Conservation (phyloP, 2,797 vertebrate genomes). For the Pangasius larnaudii region DNA sequence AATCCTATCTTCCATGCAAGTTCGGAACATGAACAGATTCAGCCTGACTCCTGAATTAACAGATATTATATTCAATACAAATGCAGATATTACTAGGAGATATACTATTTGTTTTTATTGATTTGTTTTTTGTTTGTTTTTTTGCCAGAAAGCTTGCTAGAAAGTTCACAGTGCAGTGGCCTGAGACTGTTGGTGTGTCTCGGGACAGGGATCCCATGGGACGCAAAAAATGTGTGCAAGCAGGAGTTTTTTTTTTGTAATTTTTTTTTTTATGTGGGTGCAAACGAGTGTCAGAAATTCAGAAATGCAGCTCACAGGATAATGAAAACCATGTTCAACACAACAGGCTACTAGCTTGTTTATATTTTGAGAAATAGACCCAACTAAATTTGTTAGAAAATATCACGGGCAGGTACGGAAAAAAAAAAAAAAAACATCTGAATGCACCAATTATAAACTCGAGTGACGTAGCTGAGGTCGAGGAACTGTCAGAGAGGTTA, state of each 20-base stretch:
- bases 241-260: not conserved
- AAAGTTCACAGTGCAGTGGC: not conserved
- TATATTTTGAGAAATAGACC: not conserved
- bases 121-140: too few species aligned
- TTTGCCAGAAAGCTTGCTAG: not conserved
- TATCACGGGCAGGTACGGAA: not conserved
- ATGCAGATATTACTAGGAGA: not conserved
- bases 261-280: not conserved
- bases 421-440: not conserved
- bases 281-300: not conserved
- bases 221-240: not conserved
- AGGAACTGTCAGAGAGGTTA: not conserved
- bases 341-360: not conserved
- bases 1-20: not conserved
- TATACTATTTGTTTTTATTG: not conserved
- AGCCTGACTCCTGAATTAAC: not conserved
- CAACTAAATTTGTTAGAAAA: not conserved
- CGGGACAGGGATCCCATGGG: not conserved
- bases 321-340: not conserved
- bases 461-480: not conserved
- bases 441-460: not conserved
- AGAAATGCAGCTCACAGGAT: not conserved
- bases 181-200: not conserved
- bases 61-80: not conserved
- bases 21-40: not conserved